phyloP scores from a whole-genome alignment of 2,797 vertebrate species.

The Clarias platycephalus region DNA sequence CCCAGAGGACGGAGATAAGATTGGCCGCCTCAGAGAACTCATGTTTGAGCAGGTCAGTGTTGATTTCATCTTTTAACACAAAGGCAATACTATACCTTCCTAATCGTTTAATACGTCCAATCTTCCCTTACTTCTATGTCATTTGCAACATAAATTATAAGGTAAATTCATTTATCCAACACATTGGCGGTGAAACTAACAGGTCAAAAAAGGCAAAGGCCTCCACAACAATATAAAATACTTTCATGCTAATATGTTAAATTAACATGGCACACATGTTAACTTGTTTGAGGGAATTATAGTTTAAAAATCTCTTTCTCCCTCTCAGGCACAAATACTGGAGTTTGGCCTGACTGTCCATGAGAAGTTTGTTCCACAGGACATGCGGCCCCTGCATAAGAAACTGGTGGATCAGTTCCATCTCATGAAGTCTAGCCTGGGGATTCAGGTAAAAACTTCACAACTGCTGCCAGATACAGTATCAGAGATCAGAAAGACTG shows the following conservation, averaged over 20 bases:
- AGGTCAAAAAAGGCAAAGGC: no score
- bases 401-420: slow-evolving; percentile 98
- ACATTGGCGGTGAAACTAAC: not conserved
- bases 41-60: slow-evolving; percentile 95
- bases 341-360: slow-evolving; percentile 94
- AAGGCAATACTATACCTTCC: not conserved
- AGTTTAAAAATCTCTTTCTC: not conserved
- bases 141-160: slow-evolving; percentile 7
- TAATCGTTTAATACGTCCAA: not conserved
- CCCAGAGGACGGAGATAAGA: slow-evolving; percentile 96
- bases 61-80: slow-evolving; percentile 22
- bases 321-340: slow-evolving; percentile 89
- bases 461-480: not conserved
- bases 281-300: not conserved
- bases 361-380: slow-evolving; percentile 95
- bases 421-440: slow-evolving; percentile 96
- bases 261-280: not conserved
- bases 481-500: not conserved
- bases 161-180: not conserved
- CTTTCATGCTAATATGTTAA: not conserved
- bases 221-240: not conserved
- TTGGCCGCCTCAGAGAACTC: slow-evolving; percentile 91
- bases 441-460: slow-evolving; percentile 85
- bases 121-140: not conserved
- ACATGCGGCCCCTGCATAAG: slow-evolving; percentile 97